Evolutionary conservation across 2,113 vertebrate genomes (phyloP), one percentile per base, ranked within the genome.

Genomic region (Oxyruncus cristatus): DNA sequence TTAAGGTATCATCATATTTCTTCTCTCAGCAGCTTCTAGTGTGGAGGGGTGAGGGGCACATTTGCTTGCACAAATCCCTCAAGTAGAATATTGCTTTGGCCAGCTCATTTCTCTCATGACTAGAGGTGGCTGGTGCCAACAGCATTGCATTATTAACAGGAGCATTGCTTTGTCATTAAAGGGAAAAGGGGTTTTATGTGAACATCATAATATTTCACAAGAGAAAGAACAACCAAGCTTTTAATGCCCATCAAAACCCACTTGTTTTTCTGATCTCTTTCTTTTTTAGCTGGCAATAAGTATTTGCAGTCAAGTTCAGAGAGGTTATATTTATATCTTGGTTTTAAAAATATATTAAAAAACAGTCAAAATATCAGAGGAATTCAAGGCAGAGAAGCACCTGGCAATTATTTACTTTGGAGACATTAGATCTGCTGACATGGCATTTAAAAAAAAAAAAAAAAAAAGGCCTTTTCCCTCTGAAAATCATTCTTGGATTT

Each of bases 391-490:
- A 85, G 63, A 78, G 44, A 82, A 97, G 78, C n/a, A 96, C 79
- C 92, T 94, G 94, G 73, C 49, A 96, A 96, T 70, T 96, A 93
- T 79, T 95, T 92, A 39, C 62, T 94, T 90, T 89, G 50, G 86
- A 93, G 58, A 53, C 30, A 90, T 28, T 68, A 65, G 62, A 88
- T 87, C 63, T 94, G 73, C 95, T 95, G 92, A 93, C 33, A 50
- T 8, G 19, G 65, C 30, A 2, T 66, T 96, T 93, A 13, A 83
- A 55, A 70, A 70, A 26, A 75, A 75, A 37, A 23, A 27, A 30
- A 63, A 41, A 16, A 24, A 59, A 18, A 33, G 7, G 15, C 5
- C 13, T 88, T 93, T 84, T 87, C 33, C 42, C 86, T 92, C 85
- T 81, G 65, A 85, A 96, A 93, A 73, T 77, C 41, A 56, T 75